A percentile compares a stretch with the other conserved stretches of the same genome.
phyloP scores from a whole-genome alignment of 2,888 invertebrate species.

The Netelia fuscicornis region DNA sequence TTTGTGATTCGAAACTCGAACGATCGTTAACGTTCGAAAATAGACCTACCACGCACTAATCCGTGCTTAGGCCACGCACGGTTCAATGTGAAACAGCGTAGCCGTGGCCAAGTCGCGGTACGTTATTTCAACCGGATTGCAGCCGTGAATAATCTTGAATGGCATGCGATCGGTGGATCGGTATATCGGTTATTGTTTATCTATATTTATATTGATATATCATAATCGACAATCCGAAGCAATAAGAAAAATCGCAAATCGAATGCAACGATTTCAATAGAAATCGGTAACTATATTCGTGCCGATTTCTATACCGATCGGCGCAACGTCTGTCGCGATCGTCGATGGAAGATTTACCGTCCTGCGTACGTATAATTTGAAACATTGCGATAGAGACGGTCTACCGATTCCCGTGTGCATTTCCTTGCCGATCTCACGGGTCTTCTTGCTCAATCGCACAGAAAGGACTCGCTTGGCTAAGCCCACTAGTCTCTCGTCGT shows the following conservation, averaged over 20 bases:
- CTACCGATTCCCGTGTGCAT: not conserved
- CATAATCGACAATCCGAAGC: too few relatives aligned
- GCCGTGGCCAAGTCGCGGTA: not conserved
- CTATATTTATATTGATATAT: not conserved
- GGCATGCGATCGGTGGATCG: not conserved
- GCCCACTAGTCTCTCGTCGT: not conserved
- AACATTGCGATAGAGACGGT: not conserved
- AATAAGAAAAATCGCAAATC: too few relatives aligned
- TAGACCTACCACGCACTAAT: constrained; percentile 32
- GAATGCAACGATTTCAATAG: too few relatives aligned
- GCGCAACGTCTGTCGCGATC: not conserved
- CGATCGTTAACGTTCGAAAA: constrained; percentile 11
- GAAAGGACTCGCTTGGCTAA: constrained; percentile 6
- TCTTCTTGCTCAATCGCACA: constrained; percentile 3
- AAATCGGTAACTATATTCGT: too few relatives aligned
- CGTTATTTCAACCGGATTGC: not conserved
- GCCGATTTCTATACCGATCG: constrained; percentile 6
- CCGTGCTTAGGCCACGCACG: not conserved
- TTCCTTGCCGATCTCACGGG: constrained; percentile 10
- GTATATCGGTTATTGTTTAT: not conserved
- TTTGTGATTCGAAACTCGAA: constrained; percentile 47
- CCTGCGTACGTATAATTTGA: constrained; percentile 8
- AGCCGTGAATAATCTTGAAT: not conserved
- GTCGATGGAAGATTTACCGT: not conserved
- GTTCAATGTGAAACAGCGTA: not conserved